Conservation (phyloP, 1,140 invertebrate species). For the Dendroctonus ponderosae region DNA sequence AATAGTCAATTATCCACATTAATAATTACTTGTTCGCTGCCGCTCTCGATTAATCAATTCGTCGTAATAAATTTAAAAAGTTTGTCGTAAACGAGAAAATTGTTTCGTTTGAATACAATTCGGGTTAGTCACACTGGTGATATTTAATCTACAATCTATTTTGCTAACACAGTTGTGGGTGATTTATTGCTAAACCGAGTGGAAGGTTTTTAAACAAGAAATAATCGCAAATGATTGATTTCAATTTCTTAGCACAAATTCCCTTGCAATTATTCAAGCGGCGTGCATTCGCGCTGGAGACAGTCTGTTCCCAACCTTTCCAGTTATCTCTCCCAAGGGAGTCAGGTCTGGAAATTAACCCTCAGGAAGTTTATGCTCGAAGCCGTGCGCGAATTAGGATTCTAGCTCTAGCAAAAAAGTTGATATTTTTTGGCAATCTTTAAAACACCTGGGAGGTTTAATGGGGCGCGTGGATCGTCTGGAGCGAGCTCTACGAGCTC, state of each 20-base stretch:
- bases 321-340: background rate
- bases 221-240: no score
- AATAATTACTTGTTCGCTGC: conserved; percentile 1
- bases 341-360: background rate
- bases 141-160: background rate
- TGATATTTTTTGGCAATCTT: no score
- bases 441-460: no score
- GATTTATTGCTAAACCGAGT: no score
- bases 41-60: background rate
- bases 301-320: conserved; percentile 16
- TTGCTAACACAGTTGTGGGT: no score
- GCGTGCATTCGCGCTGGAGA: conserved; percentile 8
- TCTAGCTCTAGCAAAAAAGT: no score
- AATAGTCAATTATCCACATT: background rate
- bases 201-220: no score
- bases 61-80: background rate
- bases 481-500: no score
- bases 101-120: background rate
- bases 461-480: no score
- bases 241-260: no score
- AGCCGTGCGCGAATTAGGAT: no score
- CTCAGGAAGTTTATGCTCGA: no score
- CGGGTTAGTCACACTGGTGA: background rate
- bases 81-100: background rate
- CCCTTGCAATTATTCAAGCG: conserved; percentile 4